Base-by-base conservation (phyloP, 2,113 vertebrate species). In the Reinhardtius hippoglossoides region DNA sequence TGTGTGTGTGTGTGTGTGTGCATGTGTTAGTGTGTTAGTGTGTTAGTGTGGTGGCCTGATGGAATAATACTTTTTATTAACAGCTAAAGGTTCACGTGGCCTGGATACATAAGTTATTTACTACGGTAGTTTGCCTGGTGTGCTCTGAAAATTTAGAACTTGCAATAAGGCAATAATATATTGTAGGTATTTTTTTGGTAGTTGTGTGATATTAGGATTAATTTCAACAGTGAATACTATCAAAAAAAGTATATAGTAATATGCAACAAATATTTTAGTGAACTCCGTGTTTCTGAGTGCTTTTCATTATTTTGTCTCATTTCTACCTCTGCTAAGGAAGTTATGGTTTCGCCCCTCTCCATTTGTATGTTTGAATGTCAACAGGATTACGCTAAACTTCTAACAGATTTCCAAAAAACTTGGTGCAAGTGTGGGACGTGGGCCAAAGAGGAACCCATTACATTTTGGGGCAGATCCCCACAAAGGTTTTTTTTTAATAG, bases 1-100 rank as follows among this genome's bases (percentile, higher is more conserved):
- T 59, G 27, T 23, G 23, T 23, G 23, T 23, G 23, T 23, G 23
- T 94, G 93, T 69, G 31, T 46, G 24, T 76, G 3, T 31, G 62
- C 54, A 71, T 74, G 81, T 94, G n/a, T 59, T 23, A 23, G 2
- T 23, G 50, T 40, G 56, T 58, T 23, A 23, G 23, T 23, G 23
- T 23, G 23, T 59, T 12, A 15, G 57, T 31, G 12, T 44, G 59
- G 54, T 61, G 26, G 3, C 12, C n/a, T 65, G 61, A 60, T 24
- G 60, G 9, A 82, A 75, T 50, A 69, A 61, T 23, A 46, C 23
- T 50, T 63, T 77, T 59, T 62, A 64, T 44, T 14, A 61, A 40
- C 42, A 67, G 59, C 59, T 37, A 16, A 74, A 31, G 65, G 14
- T 54, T 50, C n/a, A 35, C 20, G 56, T 10, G 12, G 21, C 9